phyloP scores from a whole-genome alignment of 2,888 invertebrate genomes.

The Spilosoma lubricipeda region DNA sequence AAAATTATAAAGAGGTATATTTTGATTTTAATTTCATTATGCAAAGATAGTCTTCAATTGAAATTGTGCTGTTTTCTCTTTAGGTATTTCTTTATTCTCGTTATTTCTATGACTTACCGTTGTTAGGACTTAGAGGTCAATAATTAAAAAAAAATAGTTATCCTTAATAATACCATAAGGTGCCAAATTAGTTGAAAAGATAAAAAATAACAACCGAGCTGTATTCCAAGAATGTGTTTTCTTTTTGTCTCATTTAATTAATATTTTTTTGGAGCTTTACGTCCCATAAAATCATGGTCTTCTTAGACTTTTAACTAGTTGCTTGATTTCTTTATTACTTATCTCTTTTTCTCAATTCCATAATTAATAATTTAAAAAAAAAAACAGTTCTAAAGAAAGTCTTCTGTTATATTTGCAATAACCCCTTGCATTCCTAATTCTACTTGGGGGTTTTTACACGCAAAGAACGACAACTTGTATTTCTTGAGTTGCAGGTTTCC shows the following conservation, averaged over 20 bases:
- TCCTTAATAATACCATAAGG: too few species aligned
- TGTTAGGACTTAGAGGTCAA: too few species aligned
- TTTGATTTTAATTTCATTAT: slow-evolving; percentile 16
- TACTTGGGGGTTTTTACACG: not conserved
- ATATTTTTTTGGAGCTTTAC: not conserved
- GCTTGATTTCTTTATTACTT: not conserved
- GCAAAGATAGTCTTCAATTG: not conserved
- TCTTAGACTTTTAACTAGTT: not conserved
- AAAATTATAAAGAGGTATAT: slow-evolving; percentile 26
- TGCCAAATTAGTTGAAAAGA: too few species aligned
- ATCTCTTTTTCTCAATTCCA: not conserved
- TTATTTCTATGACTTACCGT: too few species aligned
- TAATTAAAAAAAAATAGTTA: too few species aligned
- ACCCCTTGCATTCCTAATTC: not conserved
- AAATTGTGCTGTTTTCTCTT: not conserved
- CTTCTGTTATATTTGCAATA: too few species aligned
- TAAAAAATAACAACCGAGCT: too few species aligned
- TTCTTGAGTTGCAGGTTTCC: too few species aligned
- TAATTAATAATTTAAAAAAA: not conserved
- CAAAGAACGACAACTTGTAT: not conserved
- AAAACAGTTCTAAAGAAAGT: too few species aligned
- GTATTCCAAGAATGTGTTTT: too few species aligned
- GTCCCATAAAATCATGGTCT: not conserved
- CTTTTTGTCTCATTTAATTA: not conserved
- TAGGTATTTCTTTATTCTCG: too few species aligned